Evolutionary conservation across 1,140 invertebrate species (phyloP).

Genomic region (Meloidogyne floridensis): DNA sequence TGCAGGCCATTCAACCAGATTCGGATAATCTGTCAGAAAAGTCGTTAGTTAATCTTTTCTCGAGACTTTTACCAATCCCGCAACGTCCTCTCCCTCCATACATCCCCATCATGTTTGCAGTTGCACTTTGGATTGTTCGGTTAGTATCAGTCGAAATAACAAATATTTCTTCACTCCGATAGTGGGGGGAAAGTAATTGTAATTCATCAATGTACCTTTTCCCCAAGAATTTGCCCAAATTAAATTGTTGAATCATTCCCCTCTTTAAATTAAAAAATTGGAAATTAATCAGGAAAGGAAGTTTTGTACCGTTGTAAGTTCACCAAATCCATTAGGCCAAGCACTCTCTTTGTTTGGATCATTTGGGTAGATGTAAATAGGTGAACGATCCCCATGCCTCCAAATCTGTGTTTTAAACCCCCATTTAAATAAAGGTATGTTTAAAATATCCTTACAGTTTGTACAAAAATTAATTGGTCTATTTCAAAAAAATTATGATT

Average conservation of each 20-base stretch:
- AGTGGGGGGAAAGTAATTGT: slow-evolving; percentile 20
- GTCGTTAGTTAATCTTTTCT: neutral
- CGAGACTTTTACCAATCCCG: slow-evolving; percentile 11
- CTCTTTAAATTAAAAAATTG: neutral
- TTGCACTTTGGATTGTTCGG: slow-evolving; percentile 29
- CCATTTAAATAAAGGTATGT: neutral
- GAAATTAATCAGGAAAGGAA: too few relatives aligned
- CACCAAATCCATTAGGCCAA: slow-evolving; percentile 21
- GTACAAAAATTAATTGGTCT: slow-evolving; percentile 29
- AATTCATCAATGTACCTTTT: slow-evolving; percentile 67
- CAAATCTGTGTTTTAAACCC: slow-evolving; percentile 21
- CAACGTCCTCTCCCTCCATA: slow-evolving; percentile 11
- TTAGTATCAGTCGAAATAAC: slow-evolving; percentile 33
- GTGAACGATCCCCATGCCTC: slow-evolving; percentile 32
- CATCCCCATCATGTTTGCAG: slow-evolving; percentile 33
- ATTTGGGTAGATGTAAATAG: slow-evolving; percentile 22
- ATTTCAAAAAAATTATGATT: neutral
- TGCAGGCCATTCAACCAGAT: slow-evolving; percentile 29
- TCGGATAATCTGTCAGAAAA: slow-evolving; percentile 21
- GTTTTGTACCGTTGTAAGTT: slow-evolving; percentile 20
- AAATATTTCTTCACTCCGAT: slow-evolving; percentile 6
- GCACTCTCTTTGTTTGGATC: slow-evolving; percentile 25
- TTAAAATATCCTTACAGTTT: slow-evolving; percentile 18
- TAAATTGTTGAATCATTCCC: slow-evolving; percentile 29
- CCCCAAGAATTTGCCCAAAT: slow-evolving; percentile 79